Percentiles rank a stretch among this genome's conserved stretches.
These are phyloP conservation scores for Porites divaricata DNA, from an alignment of 92 coral and sea anemone species.

Conservation along the genomic window DNA sequence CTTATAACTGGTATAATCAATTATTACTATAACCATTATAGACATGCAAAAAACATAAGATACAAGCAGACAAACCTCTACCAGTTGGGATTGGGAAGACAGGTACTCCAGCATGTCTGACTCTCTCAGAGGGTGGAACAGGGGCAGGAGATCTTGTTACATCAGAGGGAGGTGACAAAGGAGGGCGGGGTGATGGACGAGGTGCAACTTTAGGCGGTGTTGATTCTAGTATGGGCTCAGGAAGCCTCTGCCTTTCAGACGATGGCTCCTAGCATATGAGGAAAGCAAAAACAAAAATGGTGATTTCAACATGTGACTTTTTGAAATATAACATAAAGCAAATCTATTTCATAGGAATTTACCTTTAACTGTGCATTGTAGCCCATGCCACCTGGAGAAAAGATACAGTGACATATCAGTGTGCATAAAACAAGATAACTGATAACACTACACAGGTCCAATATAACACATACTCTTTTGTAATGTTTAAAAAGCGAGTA, in stretches of 20 bases:
- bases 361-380: conserved; percentile 13
- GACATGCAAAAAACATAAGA: too few species aligned
- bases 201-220: conserved; percentile 3
- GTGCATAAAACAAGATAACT: too few species aligned
- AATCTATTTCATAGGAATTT: not conserved
- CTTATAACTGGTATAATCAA: too few species aligned
- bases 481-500: too few species aligned
- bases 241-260: not conserved
- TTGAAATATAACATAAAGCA: too few species aligned
- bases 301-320: too few species aligned
- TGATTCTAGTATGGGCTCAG: conserved; percentile 4
- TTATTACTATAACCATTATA: too few species aligned
- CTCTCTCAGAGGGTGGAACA: not conserved
- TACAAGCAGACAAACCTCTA: not conserved
- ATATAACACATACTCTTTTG: too few species aligned
- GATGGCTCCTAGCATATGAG: not conserved
- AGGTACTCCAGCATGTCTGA: conserved; percentile 11
- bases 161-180: not conserved
- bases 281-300: not conserved
- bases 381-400: not conserved
- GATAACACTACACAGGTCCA: too few species aligned
- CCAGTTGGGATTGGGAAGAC: conserved; percentile 11
- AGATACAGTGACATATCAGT: not conserved
- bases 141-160: not conserved
- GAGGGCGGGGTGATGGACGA: not conserved